Evolutionary conservation across 2,113 vertebrate species (phyloP), one percentile per base, ranked within the genome.

Genomic region (Catharus minimus): DNA sequence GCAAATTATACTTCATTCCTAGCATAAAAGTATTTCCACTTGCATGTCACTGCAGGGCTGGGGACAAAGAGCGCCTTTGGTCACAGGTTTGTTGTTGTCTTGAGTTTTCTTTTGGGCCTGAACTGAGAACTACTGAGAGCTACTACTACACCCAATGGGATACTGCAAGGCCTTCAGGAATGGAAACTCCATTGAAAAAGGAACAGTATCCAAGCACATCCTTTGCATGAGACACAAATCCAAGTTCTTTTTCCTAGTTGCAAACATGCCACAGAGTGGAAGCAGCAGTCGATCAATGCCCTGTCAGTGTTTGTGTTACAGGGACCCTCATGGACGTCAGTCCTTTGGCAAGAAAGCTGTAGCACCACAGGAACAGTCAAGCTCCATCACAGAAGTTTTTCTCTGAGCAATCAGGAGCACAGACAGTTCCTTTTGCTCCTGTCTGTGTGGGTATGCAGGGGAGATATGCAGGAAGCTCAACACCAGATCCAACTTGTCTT

Each of bases 401-500:
- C 41, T 73, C 86, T 52, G 58, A 78, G 68, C 26, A 49, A 30
- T 11, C 16, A 43, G 76, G 8, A 77, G 60, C 46, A 58, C 52
- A 65, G 88, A n/a, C 21, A 46, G 49, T 15, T 77, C 65, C 43
- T 82, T 69, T 67, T 67, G 61, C 86, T 94, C 57, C 88, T 1
- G 2, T 75, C 66, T 75, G 53, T 39, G 66, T 82, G 53, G n/a
- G 41, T 75, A 68, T 1, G 4, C 38, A 68, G 81, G 46, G 36
- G 41, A 93, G 90, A 94, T 43, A 75, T 17, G 67, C 66, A 90
- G 76, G 88, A 86, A 89, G 74, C 89, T 89, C 82, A 80, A 73
- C 89, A 83, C 90, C 94, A 97, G 94, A 95, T 95, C 64, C 83
- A 90, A 73, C 93, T 84, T 94, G 94, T 90, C 90, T 91, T 91